Conservation (phyloP, 2,797 vertebrate genomes). For the Dipus sagitta region DNA sequence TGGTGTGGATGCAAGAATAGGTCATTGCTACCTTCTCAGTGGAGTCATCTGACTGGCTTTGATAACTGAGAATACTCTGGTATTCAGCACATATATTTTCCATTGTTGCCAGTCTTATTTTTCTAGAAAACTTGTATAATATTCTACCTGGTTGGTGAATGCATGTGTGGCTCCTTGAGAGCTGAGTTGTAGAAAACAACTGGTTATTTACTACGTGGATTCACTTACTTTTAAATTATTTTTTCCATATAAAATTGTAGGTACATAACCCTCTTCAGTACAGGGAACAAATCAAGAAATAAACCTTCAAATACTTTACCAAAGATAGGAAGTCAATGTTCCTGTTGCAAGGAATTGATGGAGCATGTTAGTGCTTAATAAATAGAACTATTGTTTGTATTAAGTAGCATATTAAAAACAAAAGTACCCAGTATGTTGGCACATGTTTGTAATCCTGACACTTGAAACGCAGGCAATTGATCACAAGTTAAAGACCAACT, state of each 20-base stretch:
- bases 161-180: conserved; percentile 22
- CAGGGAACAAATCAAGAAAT: conserved; percentile 15
- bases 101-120: not conserved
- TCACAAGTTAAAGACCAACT: not conserved
- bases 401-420: not conserved
- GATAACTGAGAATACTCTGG: not conserved
- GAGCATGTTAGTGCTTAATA: conserved; percentile 13
- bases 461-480: not conserved
- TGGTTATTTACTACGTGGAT: not conserved
- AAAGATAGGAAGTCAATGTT: not conserved
- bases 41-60: not conserved
- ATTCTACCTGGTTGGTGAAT: not conserved
- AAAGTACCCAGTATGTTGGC: not conserved
- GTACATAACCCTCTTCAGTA: not conserved
- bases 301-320: not conserved
- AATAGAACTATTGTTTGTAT: not conserved
- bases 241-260: not conserved
- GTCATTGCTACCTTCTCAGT: not conserved
- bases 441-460: not conserved
- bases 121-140: not conserved
- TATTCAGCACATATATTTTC: not conserved
- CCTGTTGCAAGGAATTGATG: not conserved
- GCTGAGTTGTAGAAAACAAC: not conserved
- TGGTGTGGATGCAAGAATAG: not conserved
- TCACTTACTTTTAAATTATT: not conserved